Percentiles rank a stretch among this genome's conserved stretches.
phyloP scores from a whole-genome alignment of 2,888 invertebrate species.

The Eupithecia centaureata region DNA sequence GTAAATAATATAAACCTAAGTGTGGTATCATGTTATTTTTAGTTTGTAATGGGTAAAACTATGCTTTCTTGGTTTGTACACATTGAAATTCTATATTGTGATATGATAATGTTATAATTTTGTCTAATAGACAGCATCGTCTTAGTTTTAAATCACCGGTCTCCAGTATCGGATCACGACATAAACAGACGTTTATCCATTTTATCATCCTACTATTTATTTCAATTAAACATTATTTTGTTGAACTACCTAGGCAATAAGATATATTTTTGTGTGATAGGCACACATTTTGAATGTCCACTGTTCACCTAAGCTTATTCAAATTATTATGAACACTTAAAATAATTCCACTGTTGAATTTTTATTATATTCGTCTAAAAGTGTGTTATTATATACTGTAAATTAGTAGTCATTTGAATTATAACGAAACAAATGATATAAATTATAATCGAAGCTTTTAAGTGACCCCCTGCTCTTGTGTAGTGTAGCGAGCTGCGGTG shows the following conservation, averaged over 20 bases:
- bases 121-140: not conserved
- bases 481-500: conserved; percentile 43
- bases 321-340: conserved; percentile 34
- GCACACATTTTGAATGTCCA: conserved; percentile 34
- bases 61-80: not conserved
- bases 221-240: conserved; percentile 3
- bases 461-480: conserved; percentile 34
- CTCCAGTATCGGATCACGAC: not conserved
- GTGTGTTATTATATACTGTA: conserved; percentile 39
- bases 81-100: not conserved
- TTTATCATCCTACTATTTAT: not conserved
- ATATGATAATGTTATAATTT: not conserved
- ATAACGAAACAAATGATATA: conserved; percentile 27
- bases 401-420: conserved; percentile 40
- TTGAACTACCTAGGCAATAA: conserved; percentile 11
- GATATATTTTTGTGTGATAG: conserved; percentile 26
- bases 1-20: too few species aligned
- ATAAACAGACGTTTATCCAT: not conserved
- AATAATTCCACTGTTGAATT: conserved; percentile 43
- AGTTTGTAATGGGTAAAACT: not conserved
- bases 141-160: not conserved
- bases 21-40: too few species aligned
- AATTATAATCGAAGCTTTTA: conserved; percentile 31
- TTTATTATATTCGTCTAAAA: conserved; percentile 36
- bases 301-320: conserved; percentile 40